Evolutionary conservation across 2,888 invertebrate species (phyloP), one percentile per base, ranked within the genome.

Genomic region (Julus scanicus): DNA sequence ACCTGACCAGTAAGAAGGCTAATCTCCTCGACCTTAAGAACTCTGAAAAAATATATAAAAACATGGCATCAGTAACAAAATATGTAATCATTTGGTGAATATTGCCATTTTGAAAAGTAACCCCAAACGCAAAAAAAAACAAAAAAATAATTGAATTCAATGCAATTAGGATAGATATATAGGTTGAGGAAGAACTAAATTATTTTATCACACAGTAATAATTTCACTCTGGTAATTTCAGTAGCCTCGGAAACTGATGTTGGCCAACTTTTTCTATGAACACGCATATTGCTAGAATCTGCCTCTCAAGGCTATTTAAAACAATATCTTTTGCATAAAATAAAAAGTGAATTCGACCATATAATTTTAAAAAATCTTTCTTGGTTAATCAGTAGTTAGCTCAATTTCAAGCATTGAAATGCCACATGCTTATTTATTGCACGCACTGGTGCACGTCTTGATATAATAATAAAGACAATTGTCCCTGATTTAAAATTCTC

Each of bases 1-100:
- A 87, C 88, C 85, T 88, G 88, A 17, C 88, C 88, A 20, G 88
- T 85, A 20, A 88, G 39, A 11, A 88, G 29, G 85, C 84, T 88
- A n/a, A 88, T 53, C 49, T 88, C 88, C 11, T 88, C 85, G 2
- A 85, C 44, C 20, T 85, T 88, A 9, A 37, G 53, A 8, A 13
- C 71, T 20, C 84, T 88, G 80, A 85, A 88, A 88, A 88, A 48
- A 8, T 83, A 6, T 83, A 86, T 13, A 87, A 87, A n/a, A 20
- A 63, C 11, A 63, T 15, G 8, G 40, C 15, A 63, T 87, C 44
- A 48, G 44, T 40, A 86, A 29, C 6, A 11, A 15, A 80, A 63
- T 80, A 37, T 20, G 29, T 6, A 37, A 1, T 6, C 49, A 44
- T n/a, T 49, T 48, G 49, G 39, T 86, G 57, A 57, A 57, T 57